These are phyloP conservation scores for Seriola quinqueradiata DNA, from an alignment of 2,113 vertebrate genomes.

Conservation along the genomic window DNA sequence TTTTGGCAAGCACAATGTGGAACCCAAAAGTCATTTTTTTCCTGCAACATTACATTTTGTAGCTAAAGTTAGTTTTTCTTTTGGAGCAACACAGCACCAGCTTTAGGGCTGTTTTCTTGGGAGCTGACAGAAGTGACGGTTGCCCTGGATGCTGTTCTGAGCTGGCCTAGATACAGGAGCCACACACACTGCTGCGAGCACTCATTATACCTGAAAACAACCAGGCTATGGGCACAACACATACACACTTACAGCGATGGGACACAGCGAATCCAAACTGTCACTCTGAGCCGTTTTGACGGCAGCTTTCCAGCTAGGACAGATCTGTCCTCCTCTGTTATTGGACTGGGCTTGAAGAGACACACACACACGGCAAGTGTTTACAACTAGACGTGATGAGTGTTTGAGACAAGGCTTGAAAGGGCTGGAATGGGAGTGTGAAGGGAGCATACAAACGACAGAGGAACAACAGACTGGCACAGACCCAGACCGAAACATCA, in stretches of 20 bases:
- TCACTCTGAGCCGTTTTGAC: slow-evolving; percentile 68
- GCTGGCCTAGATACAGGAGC: slow-evolving; percentile 57
- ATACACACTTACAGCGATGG: slow-evolving; percentile 25
- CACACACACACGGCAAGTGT: slow-evolving; percentile 25
- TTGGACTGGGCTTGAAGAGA: neutral
- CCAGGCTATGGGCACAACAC: slow-evolving; percentile 17
- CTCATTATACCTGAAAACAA: slow-evolving; percentile 64
- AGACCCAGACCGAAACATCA: neutral
- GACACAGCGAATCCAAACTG: slow-evolving; percentile 58
- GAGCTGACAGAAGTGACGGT: slow-evolving; percentile 44
- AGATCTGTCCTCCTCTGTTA: slow-evolving; percentile 73
- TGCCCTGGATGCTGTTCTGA: slow-evolving; percentile 30
- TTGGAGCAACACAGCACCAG: slow-evolving; percentile 21
- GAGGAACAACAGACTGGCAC: slow-evolving; percentile 2
- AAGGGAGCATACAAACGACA: slow-evolving; percentile 5
- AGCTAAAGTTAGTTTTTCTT: neutral
- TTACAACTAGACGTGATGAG: slow-evolving; percentile 48
- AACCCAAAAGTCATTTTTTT: slow-evolving; percentile 16
- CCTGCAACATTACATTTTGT: slow-evolving; percentile 29
- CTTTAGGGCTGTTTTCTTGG: slow-evolving; percentile 25
- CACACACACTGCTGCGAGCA: slow-evolving; percentile 44
- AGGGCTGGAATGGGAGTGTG: slow-evolving; percentile 17
- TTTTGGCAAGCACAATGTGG: slow-evolving; percentile 1
- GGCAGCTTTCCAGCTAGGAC: slow-evolving; percentile 53
- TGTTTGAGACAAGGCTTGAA: slow-evolving; percentile 61